Conservation (phyloP, 1,140 invertebrate species). For the Pemphigus obesinymphae region DNA sequence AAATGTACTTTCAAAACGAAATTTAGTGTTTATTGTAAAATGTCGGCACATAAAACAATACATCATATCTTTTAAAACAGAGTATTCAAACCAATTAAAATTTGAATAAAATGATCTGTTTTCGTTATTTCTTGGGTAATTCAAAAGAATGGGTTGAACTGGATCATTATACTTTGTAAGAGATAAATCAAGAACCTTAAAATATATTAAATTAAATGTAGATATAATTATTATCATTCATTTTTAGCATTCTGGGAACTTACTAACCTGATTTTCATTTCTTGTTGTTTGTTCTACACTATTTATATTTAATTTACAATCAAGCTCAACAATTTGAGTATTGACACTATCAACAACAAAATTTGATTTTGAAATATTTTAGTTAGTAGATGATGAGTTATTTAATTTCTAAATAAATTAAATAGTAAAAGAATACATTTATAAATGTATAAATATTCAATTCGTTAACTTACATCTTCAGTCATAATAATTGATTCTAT, state of each 20-base stretch:
- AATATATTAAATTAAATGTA: neutral
- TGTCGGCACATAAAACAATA: conserved; percentile 11
- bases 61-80: neutral
- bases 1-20: neutral
- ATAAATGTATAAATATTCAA: neutral
- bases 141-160: too few species aligned
- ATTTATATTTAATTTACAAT: too few species aligned
- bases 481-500: neutral
- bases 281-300: too few species aligned
- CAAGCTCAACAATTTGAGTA: too few species aligned
- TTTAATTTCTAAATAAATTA: too few species aligned
- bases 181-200: too few species aligned
- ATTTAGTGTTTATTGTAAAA: neutral
- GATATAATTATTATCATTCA: neutral
- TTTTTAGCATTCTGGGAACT: neutral
- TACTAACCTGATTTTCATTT: neutral
- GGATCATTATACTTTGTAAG: too few species aligned
- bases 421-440: neutral
- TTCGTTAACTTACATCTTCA: neutral
- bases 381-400: neutral
- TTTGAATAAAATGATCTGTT: neutral
- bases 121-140: too few species aligned
- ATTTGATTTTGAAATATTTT: too few species aligned
- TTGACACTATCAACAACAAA: neutral
- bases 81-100: conserved; percentile 12